These are phyloP conservation scores for Pasiphila rectangulata DNA, from an alignment of 2,888 invertebrate genomes.

Conservation along the genomic window DNA sequence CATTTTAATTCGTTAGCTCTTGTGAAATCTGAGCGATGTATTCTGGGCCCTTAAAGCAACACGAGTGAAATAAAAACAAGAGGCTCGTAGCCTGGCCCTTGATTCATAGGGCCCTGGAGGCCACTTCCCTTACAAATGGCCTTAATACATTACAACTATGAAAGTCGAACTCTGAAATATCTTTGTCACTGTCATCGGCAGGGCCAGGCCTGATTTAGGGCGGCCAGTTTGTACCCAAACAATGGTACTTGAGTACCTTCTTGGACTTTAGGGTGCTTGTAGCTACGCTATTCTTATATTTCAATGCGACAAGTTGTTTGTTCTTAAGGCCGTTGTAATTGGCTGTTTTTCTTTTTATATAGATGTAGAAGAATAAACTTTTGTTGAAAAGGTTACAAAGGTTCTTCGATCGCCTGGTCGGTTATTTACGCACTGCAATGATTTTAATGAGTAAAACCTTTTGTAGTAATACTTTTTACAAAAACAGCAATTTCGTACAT, in stretches of 20 bases:
- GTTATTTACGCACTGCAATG: too few species aligned
- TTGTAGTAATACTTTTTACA: too few species aligned
- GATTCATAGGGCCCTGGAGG: conserved; percentile 35
- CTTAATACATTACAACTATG: conserved; percentile 37
- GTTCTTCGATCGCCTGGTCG: too few species aligned
- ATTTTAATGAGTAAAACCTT: too few species aligned
- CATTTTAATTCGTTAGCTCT: too few species aligned
- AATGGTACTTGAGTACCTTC: conserved; percentile 14
- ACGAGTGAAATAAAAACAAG: conserved; percentile 20
- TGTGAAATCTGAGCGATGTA: too few species aligned
- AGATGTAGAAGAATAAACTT: background rate
- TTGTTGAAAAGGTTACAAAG: too few species aligned
- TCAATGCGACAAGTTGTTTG: background rate
- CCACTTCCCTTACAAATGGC: conserved; percentile 36
- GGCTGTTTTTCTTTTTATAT: background rate
- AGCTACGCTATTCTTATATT: background rate
- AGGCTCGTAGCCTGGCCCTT: conserved; percentile 19
- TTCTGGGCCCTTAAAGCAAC: background rate
- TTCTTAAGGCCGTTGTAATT: background rate
- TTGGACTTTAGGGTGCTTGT: background rate
- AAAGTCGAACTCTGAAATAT: conserved; percentile 35
- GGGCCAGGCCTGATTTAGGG: conserved; percentile 24
- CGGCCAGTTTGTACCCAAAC: conserved; percentile 21
- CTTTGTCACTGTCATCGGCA: conserved; percentile 34
- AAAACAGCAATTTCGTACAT: too few species aligned